These are phyloP conservation scores for Petrolisthes cinctipes DNA, from an alignment of 2,888 invertebrate genomes.

Conservation along the genomic window DNA sequence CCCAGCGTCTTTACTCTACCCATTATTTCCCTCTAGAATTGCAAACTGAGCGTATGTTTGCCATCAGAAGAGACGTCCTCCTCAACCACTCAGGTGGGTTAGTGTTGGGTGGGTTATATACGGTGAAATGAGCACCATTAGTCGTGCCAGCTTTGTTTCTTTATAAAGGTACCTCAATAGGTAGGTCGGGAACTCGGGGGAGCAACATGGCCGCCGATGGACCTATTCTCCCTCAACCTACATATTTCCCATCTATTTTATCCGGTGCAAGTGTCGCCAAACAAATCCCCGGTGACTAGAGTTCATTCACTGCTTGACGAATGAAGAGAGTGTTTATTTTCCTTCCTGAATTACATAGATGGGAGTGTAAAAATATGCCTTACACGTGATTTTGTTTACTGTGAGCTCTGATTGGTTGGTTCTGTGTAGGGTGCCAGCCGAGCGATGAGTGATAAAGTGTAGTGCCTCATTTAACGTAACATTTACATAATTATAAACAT, in stretches of 20 bases:
- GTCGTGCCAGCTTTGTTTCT: neutral
- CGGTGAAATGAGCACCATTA: neutral
- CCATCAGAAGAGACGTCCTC: neutral
- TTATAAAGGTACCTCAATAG: neutral
- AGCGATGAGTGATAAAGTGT: neutral
- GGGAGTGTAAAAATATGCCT: slow-evolving; percentile 27
- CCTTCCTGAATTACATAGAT: neutral
- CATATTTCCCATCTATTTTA: neutral
- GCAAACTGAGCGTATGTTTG: neutral
- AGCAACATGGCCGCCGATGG: slow-evolving; percentile 27
- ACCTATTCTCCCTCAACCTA: slow-evolving; percentile 5
- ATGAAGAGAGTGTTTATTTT: neutral
- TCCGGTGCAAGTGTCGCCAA: neutral
- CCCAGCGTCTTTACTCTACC: neutral
- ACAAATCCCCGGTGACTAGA: neutral
- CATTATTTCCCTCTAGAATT: neutral
- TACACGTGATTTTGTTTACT: slow-evolving; percentile 55
- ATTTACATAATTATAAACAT: neutral
- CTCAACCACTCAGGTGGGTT: neutral
- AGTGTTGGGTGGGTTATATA: neutral
- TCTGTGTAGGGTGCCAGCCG: neutral
- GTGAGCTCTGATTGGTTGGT: slow-evolving; percentile 34
- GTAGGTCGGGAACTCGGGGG: slow-evolving; percentile 1
- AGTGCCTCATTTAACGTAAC: neutral
- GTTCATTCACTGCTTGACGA: neutral